These are phyloP conservation scores for Choristoneura rosaceana DNA, from an alignment of 2,888 invertebrate species.

Conservation along the genomic window DNA sequence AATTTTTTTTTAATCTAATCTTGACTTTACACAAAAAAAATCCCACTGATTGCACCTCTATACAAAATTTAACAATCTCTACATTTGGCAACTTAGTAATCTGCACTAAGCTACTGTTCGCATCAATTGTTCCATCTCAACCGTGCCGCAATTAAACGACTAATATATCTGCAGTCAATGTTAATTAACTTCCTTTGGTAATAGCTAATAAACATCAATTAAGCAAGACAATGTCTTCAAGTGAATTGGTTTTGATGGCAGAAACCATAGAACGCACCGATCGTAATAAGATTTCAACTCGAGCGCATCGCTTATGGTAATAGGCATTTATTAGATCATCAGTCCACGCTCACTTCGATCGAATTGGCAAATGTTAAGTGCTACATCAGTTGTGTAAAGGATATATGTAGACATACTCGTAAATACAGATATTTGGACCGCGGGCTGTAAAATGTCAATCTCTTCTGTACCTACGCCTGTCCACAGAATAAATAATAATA, in stretches of 20 bases:
- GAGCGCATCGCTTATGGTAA: constrained; percentile 27
- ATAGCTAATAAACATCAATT: constrained; percentile 40
- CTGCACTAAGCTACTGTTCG: constrained; percentile 5
- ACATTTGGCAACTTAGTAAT: constrained; percentile 11
- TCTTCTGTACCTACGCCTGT: background rate
- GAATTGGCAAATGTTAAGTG: constrained; percentile 1
- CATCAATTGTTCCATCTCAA: constrained; percentile 34
- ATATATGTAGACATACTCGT: too few relatives aligned
- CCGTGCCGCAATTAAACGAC: constrained; percentile 27
- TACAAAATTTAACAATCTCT: background rate
- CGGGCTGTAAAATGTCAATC: background rate
- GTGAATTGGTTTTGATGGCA: constrained; percentile 26
- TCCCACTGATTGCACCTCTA: background rate
- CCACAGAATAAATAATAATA: too few relatives aligned
- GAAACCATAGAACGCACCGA: constrained; percentile 32
- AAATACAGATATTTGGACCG: background rate
- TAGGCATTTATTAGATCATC: constrained; percentile 25
- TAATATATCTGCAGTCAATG: constrained; percentile 26
- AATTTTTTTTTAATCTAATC: too few relatives aligned
- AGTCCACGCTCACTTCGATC: background rate
- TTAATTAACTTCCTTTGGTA: constrained; percentile 31
- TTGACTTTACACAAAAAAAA: background rate
- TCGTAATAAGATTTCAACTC: constrained; percentile 35
- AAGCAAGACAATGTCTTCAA: constrained; percentile 20
- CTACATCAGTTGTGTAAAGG: background rate